Evolutionary conservation across 2,888 invertebrate species (phyloP).

Genomic region (Ennomos erosarius): DNA sequence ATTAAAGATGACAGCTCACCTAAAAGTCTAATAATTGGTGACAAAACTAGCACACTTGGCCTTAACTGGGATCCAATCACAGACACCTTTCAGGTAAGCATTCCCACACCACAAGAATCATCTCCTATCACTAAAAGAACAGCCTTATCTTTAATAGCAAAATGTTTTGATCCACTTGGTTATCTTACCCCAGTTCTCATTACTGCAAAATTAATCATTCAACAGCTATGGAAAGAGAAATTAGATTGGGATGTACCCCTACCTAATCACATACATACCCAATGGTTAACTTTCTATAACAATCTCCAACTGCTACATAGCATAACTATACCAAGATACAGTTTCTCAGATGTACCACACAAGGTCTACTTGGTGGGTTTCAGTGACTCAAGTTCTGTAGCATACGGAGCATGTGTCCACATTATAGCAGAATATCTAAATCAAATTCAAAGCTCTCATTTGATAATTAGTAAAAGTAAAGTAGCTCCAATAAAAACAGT

Average conservation of each 20-base stretch:
- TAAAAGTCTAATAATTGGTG: slow-evolving; percentile 7
- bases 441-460: not conserved
- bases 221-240: slow-evolving; percentile 6
- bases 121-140: slow-evolving; percentile 4
- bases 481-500: slow-evolving; percentile 3
- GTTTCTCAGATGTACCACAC: slow-evolving; percentile 5
- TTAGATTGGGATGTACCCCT: slow-evolving; percentile 10
- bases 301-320: not conserved
- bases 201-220: slow-evolving; percentile 3
- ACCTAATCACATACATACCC: not conserved
- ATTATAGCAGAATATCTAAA: slow-evolving; percentile 1
- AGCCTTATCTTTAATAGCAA: slow-evolving; percentile 3
- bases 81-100: slow-evolving; percentile 2
- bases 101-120: slow-evolving; percentile 1
- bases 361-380: slow-evolving; percentile 4
- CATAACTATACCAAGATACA: slow-evolving; percentile 7
- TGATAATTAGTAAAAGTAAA: slow-evolving; percentile 6
- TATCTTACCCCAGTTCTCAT: not conserved
- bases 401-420: slow-evolving; percentile 5
- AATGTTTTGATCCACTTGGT: slow-evolving; percentile 4
- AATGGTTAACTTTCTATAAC: slow-evolving; percentile 1
- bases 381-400: slow-evolving; percentile 1
- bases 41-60: slow-evolving; percentile 11
- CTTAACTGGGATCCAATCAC: slow-evolving; percentile 3
- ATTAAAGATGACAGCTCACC: slow-evolving; percentile 5